These are phyloP conservation scores for Montipora capricornis DNA, from an alignment of 64 coral and sea anemone genomes.

Conservation along the genomic window DNA sequence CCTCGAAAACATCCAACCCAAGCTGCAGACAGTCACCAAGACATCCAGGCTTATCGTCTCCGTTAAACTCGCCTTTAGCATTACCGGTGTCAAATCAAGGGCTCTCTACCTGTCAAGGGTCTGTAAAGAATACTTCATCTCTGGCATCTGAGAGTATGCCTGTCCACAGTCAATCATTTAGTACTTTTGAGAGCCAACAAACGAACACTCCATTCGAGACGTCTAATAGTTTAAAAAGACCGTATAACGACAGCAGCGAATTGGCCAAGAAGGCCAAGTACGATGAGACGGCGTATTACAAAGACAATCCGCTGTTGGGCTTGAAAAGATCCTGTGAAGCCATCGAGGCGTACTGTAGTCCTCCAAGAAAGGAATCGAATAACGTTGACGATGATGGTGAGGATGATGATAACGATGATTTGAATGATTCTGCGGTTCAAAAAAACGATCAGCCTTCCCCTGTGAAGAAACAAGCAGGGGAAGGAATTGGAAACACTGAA, in stretches of 20 bases:
- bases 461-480: conserved; percentile 33
- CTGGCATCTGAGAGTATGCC: background rate
- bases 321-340: conserved; percentile 97
- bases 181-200: background rate
- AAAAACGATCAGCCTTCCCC: conserved; percentile 49
- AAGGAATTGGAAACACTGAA: conserved; percentile 25
- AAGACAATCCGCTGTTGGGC: conserved; percentile 85
- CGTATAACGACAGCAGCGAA: conserved; percentile 24
- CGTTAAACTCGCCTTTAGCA: conserved; percentile 19
- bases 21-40: conserved; percentile 11
- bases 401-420: conserved; percentile 9
- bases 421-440: conserved; percentile 19
- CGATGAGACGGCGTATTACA: conserved; percentile 77
- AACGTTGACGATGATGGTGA: conserved; percentile 55
- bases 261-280: conserved; percentile 72
- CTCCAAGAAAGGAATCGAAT: conserved; percentile 23
- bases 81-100: background rate
- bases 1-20: conserved; percentile 5
- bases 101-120: background rate
- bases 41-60: conserved; percentile 6
- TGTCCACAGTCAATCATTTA: background rate
- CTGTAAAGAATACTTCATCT: conserved; percentile 2
- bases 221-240: conserved; percentile 1
- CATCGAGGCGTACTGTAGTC: conserved; percentile 87
- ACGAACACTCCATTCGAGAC: conserved; percentile 10